Evolutionary conservation across 2,113 vertebrate genomes (phyloP).

Genomic region (Xiphophorus maculatus): DNA sequence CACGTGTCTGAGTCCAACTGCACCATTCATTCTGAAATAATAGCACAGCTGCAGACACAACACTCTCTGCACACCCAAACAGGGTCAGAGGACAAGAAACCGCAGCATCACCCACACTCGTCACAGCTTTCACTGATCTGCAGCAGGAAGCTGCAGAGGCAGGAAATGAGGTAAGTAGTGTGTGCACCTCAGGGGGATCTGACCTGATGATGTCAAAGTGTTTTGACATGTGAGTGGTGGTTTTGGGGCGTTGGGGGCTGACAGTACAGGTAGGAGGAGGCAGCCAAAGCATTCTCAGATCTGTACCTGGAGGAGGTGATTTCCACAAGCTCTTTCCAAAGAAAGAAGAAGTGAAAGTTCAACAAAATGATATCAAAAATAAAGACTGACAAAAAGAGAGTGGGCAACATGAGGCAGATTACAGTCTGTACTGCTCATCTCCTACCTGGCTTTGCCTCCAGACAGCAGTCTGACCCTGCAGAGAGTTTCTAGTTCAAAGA

Average conservation of each 20-base stretch:
- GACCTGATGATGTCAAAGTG: neutral
- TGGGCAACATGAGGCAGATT: neutral
- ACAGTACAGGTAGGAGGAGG: no score
- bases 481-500: neutral
- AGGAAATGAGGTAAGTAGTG: neutral
- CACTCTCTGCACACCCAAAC: neutral
- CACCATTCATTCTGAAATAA: neutral
- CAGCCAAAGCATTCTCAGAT: neutral
- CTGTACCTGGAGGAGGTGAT: neutral
- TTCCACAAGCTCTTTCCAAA: neutral
- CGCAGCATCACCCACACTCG: neutral
- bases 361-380: neutral
- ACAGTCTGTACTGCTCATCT: neutral
- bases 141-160: neutral
- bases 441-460: neutral
- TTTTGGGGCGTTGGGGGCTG: no score
- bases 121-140: neutral
- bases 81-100: neutral
- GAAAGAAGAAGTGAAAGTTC: neutral
- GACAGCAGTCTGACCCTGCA: neutral
- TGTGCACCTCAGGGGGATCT: neutral
- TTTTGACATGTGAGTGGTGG: neutral
- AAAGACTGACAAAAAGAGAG: neutral
- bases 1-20: neutral
- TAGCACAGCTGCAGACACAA: neutral